phyloP scores from a whole-genome alignment of 2,888 invertebrate species.

The Orchesellides sinensis region DNA sequence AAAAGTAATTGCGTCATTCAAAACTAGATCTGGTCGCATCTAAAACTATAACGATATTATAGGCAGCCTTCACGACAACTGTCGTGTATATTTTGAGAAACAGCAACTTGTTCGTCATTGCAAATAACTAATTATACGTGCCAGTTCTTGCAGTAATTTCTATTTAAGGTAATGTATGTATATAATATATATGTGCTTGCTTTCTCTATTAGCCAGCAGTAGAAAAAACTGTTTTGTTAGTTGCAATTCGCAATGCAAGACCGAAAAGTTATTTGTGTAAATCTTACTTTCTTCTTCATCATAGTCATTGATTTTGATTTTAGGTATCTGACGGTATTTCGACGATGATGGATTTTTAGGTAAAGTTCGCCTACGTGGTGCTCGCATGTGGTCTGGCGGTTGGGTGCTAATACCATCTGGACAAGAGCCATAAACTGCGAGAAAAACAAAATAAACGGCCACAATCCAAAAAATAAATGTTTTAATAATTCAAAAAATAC shows the following conservation, averaged over 20 bases:
- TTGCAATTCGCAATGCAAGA: constrained; percentile 47
- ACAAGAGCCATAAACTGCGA: constrained; percentile 73
- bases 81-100: too few species aligned
- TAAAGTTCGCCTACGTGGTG: constrained; percentile 75
- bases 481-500: constrained; percentile 26
- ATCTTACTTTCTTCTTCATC: constrained; percentile 74
- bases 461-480: constrained; percentile 67
- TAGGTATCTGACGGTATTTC: constrained; percentile 73
- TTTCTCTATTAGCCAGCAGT: constrained; percentile 16
- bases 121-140: too few species aligned
- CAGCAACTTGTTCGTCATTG: too few species aligned
- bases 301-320: constrained; percentile 74
- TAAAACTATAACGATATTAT: too few species aligned
- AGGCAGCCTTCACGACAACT: too few species aligned
- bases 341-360: constrained; percentile 74
- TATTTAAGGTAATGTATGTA: too few species aligned
- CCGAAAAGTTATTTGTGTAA: constrained; percentile 39
- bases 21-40: too few species aligned
- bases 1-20: too few species aligned
- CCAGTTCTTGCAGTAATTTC: too few species aligned
- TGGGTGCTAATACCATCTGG: constrained; percentile 74
- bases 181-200: background rate
- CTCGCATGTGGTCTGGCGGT: constrained; percentile 72
- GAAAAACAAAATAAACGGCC: constrained; percentile 68
- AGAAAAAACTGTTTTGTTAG: constrained; percentile 35